Evolutionary conservation across 2,888 invertebrate genomes (phyloP).

Genomic region (Loripinus fragilis): DNA sequence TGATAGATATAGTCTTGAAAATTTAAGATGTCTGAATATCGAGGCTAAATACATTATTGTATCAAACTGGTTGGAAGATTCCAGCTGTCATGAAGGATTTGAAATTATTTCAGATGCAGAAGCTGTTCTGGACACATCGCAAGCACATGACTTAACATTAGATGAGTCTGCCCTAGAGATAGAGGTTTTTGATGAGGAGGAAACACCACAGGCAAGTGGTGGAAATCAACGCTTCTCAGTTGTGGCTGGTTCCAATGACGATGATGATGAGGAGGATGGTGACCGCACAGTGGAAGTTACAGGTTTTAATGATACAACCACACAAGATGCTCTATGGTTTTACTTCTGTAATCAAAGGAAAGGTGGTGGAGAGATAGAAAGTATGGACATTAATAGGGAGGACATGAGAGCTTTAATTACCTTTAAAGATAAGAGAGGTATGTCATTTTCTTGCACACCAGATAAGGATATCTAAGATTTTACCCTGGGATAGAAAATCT

Average conservation of each 20-base stretch:
- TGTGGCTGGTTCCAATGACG: constrained; percentile 6
- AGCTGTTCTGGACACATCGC: neutral
- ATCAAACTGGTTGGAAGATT: too few relatives aligned
- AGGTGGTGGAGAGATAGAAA: constrained; percentile 1
- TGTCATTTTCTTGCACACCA: neutral
- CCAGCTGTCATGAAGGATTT: too few relatives aligned
- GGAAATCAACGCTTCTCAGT: neutral
- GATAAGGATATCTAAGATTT: too few relatives aligned
- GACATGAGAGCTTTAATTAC: neutral
- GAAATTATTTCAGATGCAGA: neutral
- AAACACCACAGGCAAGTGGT: neutral
- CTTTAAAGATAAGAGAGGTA: constrained; percentile 2
- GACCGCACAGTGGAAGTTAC: neutral
- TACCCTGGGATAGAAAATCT: too few relatives aligned
- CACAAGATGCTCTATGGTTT: neutral
- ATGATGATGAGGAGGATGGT: neutral
- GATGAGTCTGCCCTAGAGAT: neutral
- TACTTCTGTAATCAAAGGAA: neutral
- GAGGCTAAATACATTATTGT: too few relatives aligned
- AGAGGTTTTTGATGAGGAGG: neutral
- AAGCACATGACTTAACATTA: neutral
- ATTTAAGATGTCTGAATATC: too few relatives aligned
- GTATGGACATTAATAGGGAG: neutral
- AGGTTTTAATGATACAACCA: neutral
- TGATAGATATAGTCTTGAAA: too few relatives aligned